A percentile compares a stretch with the other conserved stretches of the same genome.
These are phyloP conservation scores for Podarcis lilfordi DNA, from an alignment of 2,797 vertebrate genomes.

Conservation along the genomic window DNA sequence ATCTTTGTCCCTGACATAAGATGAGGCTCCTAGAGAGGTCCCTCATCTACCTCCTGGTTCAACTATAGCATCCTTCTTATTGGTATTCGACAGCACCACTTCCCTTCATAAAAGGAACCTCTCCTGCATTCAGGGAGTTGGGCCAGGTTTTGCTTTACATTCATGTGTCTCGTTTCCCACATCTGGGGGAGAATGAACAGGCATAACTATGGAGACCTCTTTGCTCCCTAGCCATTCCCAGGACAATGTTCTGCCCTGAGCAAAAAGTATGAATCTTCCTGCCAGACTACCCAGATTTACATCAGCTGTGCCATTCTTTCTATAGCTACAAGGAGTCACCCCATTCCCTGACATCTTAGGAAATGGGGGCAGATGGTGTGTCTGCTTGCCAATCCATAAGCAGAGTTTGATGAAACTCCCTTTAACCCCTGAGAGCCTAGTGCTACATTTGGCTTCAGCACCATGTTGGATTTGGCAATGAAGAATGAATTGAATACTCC, in stretches of 20 bases:
- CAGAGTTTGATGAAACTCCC: not conserved
- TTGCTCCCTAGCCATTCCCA: not conserved
- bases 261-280: not conserved
- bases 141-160: not conserved
- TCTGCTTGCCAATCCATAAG: not conserved
- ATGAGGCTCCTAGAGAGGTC: fast-evolving
- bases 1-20: fast-evolving
- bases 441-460: not conserved
- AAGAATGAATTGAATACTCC: not conserved
- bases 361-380: not conserved
- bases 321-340: not conserved
- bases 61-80: not conserved
- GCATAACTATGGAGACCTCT: not conserved
- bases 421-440: not conserved
- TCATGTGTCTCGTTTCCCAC: not conserved
- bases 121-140: fast-evolving
- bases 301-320: not conserved
- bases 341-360: not conserved
- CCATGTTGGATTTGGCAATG: not conserved
- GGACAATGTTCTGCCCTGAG: not conserved
- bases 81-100: not conserved
- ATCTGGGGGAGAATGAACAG: not conserved
- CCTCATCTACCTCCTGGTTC: not conserved
- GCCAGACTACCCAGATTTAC: not conserved
- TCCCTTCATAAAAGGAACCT: not conserved